These are phyloP conservation scores for Fragum fragum DNA, from an alignment of 2,888 invertebrate genomes.

Conservation along the genomic window DNA sequence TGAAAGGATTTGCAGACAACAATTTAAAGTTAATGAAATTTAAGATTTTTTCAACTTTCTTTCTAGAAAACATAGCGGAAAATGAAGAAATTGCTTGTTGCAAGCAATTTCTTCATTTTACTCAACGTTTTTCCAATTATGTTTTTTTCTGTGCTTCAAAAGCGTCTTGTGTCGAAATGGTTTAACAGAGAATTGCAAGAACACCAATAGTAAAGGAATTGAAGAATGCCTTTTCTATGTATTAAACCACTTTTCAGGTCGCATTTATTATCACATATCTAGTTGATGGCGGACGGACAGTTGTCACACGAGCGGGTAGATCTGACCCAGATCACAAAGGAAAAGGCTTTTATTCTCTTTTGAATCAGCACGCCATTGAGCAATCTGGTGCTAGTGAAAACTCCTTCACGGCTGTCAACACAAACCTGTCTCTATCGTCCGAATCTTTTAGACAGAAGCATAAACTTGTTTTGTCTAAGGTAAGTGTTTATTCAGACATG, in stretches of 20 bases:
- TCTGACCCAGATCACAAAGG: slow-evolving; percentile 4
- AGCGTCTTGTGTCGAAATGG: too few relatives aligned
- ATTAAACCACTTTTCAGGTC: slow-evolving; percentile 7
- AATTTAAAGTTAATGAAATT: too few relatives aligned
- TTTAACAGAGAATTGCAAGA: too few relatives aligned
- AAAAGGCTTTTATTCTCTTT: slow-evolving; percentile 18
- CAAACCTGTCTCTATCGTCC: not conserved
- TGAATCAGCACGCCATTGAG: not conserved
- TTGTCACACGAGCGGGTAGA: slow-evolving; percentile 38
- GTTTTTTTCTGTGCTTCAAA: too few relatives aligned
- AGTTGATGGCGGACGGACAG: slow-evolving; percentile 32
- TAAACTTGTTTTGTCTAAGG: not conserved
- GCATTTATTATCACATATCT: slow-evolving; percentile 23
- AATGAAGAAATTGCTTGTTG: too few relatives aligned
- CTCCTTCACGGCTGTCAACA: slow-evolving; percentile 8
- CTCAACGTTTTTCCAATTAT: too few relatives aligned
- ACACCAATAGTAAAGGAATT: too few relatives aligned
- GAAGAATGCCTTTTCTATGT: not conserved
- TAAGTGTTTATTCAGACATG: too few relatives aligned
- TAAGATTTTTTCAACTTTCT: too few relatives aligned
- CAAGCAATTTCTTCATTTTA: too few relatives aligned
- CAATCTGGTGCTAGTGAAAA: not conserved
- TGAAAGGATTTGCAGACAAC: too few relatives aligned
- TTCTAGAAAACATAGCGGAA: too few relatives aligned
- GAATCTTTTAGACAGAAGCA: not conserved